Evolutionary conservation across 2,888 invertebrate species (phyloP).

Genomic region (Cacoxenus indagator): DNA sequence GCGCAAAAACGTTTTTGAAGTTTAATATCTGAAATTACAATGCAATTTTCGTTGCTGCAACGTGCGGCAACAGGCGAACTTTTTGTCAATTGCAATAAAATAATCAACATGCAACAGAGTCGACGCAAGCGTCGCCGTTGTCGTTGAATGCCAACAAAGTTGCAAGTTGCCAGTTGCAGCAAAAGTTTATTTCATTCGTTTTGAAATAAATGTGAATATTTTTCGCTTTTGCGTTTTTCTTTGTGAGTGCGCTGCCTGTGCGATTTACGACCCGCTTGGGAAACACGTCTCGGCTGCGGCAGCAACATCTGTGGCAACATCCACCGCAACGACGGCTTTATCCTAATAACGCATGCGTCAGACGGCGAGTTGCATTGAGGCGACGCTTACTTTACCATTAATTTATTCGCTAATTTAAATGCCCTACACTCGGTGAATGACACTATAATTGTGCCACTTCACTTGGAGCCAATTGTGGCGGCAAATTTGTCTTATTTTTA

Average conservation of each 20-base stretch:
- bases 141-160: conserved; percentile 18
- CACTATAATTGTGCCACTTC: no score
- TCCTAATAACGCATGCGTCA: conserved; percentile 48
- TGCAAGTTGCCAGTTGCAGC: no score
- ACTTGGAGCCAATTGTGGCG: no score
- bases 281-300: conserved; percentile 46
- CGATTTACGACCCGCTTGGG: conserved; percentile 60
- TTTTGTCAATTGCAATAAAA: conserved; percentile 64
- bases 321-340: conserved; percentile 49
- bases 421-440: no score
- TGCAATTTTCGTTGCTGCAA: conserved; percentile 37
- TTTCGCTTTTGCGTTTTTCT: conserved; percentile 11
- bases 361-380: not conserved
- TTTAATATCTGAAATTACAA: conserved; percentile 47
- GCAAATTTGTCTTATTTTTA: no score
- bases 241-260: conserved; percentile 25
- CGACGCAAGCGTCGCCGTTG: conserved; percentile 3
- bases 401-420: no score
- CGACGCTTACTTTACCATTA: no score
- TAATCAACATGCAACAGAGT: conserved; percentile 56
- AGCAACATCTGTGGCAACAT: conserved; percentile 29
- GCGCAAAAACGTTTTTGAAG: conserved; percentile 5
- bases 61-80: conserved; percentile 21
- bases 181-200: not conserved
- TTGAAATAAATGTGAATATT: conserved; percentile 1